Evolutionary conservation across 1,140 invertebrate species (phyloP), one percentile per base, ranked within the genome.

Genomic region (Zophobas morio): DNA sequence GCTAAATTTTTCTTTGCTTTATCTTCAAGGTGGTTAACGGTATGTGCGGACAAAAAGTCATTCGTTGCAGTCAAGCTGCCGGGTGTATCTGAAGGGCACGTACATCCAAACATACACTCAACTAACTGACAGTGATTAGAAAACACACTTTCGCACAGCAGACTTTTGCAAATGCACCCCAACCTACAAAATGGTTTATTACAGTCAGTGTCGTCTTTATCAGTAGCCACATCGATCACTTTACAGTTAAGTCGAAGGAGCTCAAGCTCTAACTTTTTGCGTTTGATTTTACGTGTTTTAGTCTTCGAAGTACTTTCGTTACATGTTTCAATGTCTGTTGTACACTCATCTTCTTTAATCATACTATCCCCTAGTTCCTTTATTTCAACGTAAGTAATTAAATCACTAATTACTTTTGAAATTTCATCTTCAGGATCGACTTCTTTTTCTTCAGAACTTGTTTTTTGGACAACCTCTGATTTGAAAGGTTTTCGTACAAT

Each of bases 151-250:
- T 78, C 77, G 51, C 80, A 81, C 57, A 79, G 47, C 6, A 88
- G 80, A 77, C 86, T 88, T n/a, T 83, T 82, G 79, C 88, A 89
- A 2, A 89, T 82, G 78, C 88, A 89, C 1, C 88, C 88, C 4
- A 88, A 78, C 73, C 78, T 79, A 79, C 88, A 89, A 76, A 80
- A 85, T 36, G 81, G 78, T 66, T 87, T 85, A 1, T 63, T 74
- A 79, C 88, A 88, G 6, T 76, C 57, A 32, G 42, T 57, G 60
- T 75, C 60, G 53, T 82, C 79, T 35, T 81, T 78, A 66, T 77
- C 46, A 1, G 51, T 53, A 35, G 83, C 81, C 33, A 87, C 79
- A 57, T 85, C 85, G 4, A 88, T 83, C 35, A 88, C 81, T 79
- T 86, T 86, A 34, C 86, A 85, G 78, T 84, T 86, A 32, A 88